Base-by-base conservation (phyloP, 2,113 vertebrate genomes). In the Ophthalmolycus amberensis region DNA sequence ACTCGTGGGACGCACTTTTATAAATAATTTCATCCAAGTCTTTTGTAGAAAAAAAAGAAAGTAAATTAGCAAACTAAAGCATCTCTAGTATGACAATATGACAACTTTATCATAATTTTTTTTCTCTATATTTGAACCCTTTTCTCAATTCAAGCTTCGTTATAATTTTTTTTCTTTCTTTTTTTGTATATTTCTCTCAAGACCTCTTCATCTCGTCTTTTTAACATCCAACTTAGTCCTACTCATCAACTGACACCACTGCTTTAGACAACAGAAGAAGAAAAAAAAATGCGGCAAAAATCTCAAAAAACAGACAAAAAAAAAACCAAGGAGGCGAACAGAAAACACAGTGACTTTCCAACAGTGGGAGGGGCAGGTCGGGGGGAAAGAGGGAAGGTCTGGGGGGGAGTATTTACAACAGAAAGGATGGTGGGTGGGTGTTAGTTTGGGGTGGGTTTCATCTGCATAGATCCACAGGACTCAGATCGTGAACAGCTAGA, bases 21-120 rank as follows among this genome's bases (percentile, higher is more conserved):
- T 93, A 95, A 95, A 95, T 95, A 93, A 94, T 95, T 94, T 95
- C 91, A 94, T 95, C 90, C 92, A 94, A 94, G 91, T 94, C 90
- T 93, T 94, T 93, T 94, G 92, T 94, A 93, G 90, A 94, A 95
- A 94, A 95, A 94, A 94, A 93, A 92, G 88, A 95, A 94, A 95
- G 90, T 88, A 94, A 94, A 93, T 87, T 92, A 89, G 93, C 90
- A 92, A 95, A 94, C 93, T 94, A 94, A 95, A 95, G 94, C 93
- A 93, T 95, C 93, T 94, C 92, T 95, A 93, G 91, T 94, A 93
- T 95, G 94, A 95, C 92, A 93, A 94, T 94, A 90, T 95, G 94
- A 95, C 93, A 94, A 93, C 91, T 90, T 88, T 90, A 92, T 93
- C 90, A 85, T 93, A 89, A 84, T 93, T 90, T 92, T 90, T 93